Evolutionary conservation across 1,140 invertebrate species (phyloP).

Genomic region (Cyrtorhinus lividipennis): DNA sequence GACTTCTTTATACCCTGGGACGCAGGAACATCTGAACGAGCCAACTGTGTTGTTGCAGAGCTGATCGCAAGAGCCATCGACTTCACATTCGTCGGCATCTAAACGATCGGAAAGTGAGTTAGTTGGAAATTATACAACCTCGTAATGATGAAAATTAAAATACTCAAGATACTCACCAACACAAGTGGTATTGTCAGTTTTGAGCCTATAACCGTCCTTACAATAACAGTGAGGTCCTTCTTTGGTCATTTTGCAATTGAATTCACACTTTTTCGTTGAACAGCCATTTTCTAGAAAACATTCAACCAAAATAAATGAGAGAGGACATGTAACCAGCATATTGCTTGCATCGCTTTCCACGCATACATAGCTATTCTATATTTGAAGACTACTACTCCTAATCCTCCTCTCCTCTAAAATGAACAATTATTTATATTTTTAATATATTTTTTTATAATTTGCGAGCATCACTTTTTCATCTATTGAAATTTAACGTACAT

Average conservation of each 20-base stretch:
- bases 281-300: not conserved
- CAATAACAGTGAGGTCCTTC: constrained; percentile 59
- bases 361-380: too few relatives aligned
- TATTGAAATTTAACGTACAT: too few relatives aligned
- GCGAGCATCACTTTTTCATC: too few relatives aligned
- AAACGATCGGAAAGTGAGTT: constrained; percentile 28
- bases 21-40: constrained; percentile 59
- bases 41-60: constrained; percentile 55
- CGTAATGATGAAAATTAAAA: too few relatives aligned
- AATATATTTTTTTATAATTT: too few relatives aligned
- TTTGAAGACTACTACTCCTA: too few relatives aligned
- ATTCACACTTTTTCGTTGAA: constrained; percentile 34
- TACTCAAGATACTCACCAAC: constrained; percentile 34
- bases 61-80: constrained; percentile 64
- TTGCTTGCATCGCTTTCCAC: too few relatives aligned
- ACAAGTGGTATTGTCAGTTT: constrained; percentile 41
- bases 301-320: too few relatives aligned
- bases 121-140: not conserved
- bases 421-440: too few relatives aligned
- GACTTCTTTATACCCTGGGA: constrained; percentile 48
- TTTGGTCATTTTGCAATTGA: constrained; percentile 48
- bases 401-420: too few relatives aligned
- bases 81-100: constrained; percentile 59
- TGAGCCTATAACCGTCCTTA: constrained; percentile 46
- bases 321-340: too few relatives aligned